These are phyloP conservation scores for Alviniconcha strummeri DNA, from an alignment of 2,888 invertebrate genomes.

Conservation along the genomic window DNA sequence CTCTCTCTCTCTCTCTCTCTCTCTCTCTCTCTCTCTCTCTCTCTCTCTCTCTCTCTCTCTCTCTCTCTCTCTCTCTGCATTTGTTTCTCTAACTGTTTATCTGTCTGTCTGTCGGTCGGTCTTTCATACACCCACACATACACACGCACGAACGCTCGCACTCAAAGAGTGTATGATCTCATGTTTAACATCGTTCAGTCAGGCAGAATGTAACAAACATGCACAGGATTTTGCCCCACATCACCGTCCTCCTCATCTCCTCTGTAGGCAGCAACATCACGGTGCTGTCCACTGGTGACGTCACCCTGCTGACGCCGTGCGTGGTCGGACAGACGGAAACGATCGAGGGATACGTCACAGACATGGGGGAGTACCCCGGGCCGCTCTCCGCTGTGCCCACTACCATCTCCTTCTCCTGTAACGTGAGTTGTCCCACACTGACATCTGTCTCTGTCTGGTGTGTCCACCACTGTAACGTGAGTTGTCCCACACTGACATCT, in stretches of 20 bases:
- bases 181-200: too few species aligned
- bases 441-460: not conserved
- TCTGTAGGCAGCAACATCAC: not conserved
- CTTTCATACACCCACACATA: too few species aligned
- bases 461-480: too few species aligned
- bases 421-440: not conserved
- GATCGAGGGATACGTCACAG: conserved; percentile 2
- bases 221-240: not conserved
- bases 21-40: too few species aligned
- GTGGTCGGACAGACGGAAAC: not conserved
- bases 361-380: conserved; percentile 12
- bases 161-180: too few species aligned
- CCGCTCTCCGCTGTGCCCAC: conserved; percentile 18
- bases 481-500: too few species aligned
- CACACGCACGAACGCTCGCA: too few species aligned
- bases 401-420: conserved; percentile 1
- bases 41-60: too few species aligned
- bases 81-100: too few species aligned
- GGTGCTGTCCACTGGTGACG: conserved; percentile 8
- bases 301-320: conserved; percentile 14
- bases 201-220: not conserved
- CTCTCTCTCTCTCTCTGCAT: too few species aligned
- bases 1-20: too few species aligned
- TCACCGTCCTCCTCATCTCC: not conserved
- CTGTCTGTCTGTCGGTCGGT: too few species aligned